phyloP scores from a whole-genome alignment of 64 coral and sea anemone genomes.

The Montipora foliosa region DNA sequence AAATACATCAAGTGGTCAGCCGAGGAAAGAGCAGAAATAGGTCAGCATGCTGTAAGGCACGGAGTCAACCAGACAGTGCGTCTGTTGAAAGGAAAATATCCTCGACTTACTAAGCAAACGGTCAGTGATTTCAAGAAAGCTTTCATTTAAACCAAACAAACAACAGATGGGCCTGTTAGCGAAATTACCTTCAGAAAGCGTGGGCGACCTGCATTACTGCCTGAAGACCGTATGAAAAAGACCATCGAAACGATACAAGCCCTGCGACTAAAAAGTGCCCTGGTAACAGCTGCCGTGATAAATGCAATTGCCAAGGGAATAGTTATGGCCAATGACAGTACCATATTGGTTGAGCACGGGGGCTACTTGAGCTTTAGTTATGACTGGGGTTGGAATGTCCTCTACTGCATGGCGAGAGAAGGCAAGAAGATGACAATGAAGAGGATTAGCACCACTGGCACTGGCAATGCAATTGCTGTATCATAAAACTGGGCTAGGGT shows the following conservation, averaged over 20 bases:
- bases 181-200: not conserved
- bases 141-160: slow-evolving; percentile 43
- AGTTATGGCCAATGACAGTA: not conserved
- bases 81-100: slow-evolving; percentile 49
- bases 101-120: slow-evolving; percentile 39
- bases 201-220: slow-evolving; percentile 39
- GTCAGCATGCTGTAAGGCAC: slow-evolving; percentile 51
- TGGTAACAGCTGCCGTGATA: not conserved
- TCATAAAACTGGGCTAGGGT: too few relatives aligned
- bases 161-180: slow-evolving; percentile 11
- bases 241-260: too few relatives aligned
- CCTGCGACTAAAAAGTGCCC: not conserved
- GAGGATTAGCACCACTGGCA: too few relatives aligned
- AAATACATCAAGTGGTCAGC: slow-evolving; percentile 63
- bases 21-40: slow-evolving; percentile 73
- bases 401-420: not conserved
- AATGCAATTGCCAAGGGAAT: slow-evolving; percentile 47
- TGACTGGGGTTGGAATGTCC: slow-evolving; percentile 45
- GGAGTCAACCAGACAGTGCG: slow-evolving; percentile 33
- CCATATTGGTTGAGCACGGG: slow-evolving; percentile 54
- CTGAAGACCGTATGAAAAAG: not conserved
- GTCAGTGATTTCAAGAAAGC: slow-evolving; percentile 58
- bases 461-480: too few relatives aligned
- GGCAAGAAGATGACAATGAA: too few relatives aligned
- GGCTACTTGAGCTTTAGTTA: slow-evolving; percentile 41